Conservation (phyloP, 2,113 vertebrate species). For the Neoarius graeffei region DNA sequence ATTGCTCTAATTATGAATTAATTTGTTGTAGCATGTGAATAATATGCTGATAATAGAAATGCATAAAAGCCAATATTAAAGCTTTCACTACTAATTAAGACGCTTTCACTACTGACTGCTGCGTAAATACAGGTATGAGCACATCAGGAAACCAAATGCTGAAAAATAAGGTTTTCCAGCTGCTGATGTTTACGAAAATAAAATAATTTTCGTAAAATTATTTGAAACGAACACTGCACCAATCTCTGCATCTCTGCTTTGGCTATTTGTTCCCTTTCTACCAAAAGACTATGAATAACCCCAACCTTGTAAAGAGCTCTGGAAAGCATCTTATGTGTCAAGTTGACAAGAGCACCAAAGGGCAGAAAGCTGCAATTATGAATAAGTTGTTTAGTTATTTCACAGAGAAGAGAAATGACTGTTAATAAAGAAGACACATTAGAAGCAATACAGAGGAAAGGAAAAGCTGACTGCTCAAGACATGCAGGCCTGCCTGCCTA, state of each 20-base stretch:
- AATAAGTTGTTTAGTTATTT: slow-evolving; percentile 45
- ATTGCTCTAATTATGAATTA: background rate
- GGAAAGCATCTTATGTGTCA: slow-evolving; percentile 2
- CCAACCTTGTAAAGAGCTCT: slow-evolving; percentile 2
- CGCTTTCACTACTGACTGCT: background rate
- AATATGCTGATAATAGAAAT: background rate
- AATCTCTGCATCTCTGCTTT: background rate
- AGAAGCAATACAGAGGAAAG: slow-evolving; percentile 41
- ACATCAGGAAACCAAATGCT: background rate
- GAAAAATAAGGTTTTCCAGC: background rate
- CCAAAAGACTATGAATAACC: background rate
- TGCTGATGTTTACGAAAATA: background rate
- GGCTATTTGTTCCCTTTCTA: background rate
- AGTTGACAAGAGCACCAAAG: slow-evolving; percentile 23
- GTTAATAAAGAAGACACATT: slow-evolving; percentile 39
- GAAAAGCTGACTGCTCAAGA: slow-evolving; percentile 29
- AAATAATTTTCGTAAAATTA: background rate
- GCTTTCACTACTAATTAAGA: background rate
- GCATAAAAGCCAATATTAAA: background rate
- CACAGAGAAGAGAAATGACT: slow-evolving; percentile 42
- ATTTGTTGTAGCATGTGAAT: background rate
- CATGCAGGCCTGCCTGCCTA: slow-evolving; percentile 32
- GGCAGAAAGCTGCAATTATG: slow-evolving; percentile 26
- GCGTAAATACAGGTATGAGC: background rate
- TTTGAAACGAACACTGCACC: background rate